Percentiles rank a stretch among this genome's conserved stretches.
These are phyloP conservation scores for Hofmannophila pseudospretella DNA, from an alignment of 2,888 invertebrate species.

Conservation along the genomic window DNA sequence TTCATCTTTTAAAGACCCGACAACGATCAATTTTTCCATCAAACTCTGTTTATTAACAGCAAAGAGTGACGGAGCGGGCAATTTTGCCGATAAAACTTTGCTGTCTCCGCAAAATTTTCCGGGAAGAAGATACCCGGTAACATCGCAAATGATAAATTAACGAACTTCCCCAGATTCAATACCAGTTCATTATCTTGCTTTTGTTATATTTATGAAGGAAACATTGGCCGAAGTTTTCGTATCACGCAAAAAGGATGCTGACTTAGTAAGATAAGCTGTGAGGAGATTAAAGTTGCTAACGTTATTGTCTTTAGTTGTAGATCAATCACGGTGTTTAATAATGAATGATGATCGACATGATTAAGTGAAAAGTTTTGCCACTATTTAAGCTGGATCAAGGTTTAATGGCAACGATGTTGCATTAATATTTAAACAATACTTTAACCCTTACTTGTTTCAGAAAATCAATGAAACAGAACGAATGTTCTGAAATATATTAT, in stretches of 20 bases:
- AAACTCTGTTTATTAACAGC: conserved; percentile 46
- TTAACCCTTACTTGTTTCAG: no score
- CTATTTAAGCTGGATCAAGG: no score
- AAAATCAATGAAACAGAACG: no score
- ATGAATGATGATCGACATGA: no score
- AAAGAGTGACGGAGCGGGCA: conserved; percentile 29
- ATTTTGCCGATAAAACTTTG: conserved; percentile 49
- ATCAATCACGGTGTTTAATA: no score
- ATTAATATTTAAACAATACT: no score
- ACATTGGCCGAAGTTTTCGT: conserved; percentile 12
- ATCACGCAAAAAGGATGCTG: conserved; percentile 1
- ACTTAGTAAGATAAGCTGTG: conserved; percentile 1
- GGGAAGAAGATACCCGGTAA: conserved; percentile 33
- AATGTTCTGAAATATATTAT: no score
- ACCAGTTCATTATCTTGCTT: conserved; percentile 42
- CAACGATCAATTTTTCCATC: conserved; percentile 30
- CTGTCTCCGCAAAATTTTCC: conserved; percentile 43
- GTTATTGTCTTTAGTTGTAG: neutral
- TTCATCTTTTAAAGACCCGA: neutral
- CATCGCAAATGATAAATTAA: conserved; percentile 61
- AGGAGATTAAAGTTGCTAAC: neutral
- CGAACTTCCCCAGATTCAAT: conserved; percentile 56
- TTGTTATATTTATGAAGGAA: conserved; percentile 26
- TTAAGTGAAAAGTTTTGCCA: no score
- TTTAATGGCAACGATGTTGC: no score